Conservation (phyloP, 2,797 vertebrate species). For the Hemibagrus guttatus region DNA sequence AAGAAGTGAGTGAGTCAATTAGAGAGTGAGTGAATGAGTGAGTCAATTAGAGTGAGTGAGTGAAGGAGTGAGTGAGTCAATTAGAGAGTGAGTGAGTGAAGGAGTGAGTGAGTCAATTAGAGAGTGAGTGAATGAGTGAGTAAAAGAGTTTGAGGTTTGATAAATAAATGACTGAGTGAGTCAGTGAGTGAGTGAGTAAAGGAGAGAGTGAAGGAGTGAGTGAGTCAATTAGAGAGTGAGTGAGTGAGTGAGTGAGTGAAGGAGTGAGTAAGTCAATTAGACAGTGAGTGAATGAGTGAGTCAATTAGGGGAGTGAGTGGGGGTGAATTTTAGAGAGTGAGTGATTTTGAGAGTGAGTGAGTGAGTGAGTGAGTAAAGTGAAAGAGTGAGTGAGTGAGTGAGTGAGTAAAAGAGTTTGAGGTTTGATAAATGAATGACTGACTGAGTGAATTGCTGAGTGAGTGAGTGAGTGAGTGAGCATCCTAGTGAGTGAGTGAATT, state of each 20-base stretch:
- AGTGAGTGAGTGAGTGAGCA: neutral
- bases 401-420: too few relatives aligned
- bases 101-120: neutral
- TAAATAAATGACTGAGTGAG: neutral
- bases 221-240: neutral
- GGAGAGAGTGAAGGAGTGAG: neutral
- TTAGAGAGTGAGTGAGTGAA: neutral
- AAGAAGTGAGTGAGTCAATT: too few relatives aligned
- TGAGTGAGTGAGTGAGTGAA: neutral
- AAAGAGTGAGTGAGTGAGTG: neutral
- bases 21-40: too few relatives aligned
- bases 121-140: neutral
- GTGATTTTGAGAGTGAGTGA: too few relatives aligned
- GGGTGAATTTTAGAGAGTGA: neutral
- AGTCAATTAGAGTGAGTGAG: neutral
- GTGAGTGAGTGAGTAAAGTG: neutral
- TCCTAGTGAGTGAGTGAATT: neutral
- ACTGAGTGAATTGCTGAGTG: neutral
- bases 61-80: neutral
- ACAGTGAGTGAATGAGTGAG: neutral
- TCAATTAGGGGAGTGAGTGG: neutral
- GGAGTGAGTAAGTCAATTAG: neutral
- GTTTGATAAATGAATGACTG: too few relatives aligned
- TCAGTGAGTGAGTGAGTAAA: neutral
- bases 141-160: too few relatives aligned